These are phyloP conservation scores for Dissostichus mawsoni DNA, from an alignment of 2,113 vertebrate species.

Conservation along the genomic window DNA sequence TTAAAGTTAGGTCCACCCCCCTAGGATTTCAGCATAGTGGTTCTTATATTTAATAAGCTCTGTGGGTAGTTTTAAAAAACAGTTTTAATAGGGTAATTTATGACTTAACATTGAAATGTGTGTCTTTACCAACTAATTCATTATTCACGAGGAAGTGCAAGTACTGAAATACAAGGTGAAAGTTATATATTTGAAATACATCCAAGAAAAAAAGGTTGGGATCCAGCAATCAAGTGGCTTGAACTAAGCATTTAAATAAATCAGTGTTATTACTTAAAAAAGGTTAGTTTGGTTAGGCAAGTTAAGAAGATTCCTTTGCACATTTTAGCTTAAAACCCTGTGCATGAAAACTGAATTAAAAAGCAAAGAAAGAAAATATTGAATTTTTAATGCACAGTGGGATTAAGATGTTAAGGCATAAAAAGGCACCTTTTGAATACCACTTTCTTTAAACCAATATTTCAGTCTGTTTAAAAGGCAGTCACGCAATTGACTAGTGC, in stretches of 20 bases:
- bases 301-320: slow-evolving; percentile 12
- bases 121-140: slow-evolving; percentile 31
- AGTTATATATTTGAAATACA: slow-evolving; percentile 43
- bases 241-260: slow-evolving; percentile 19
- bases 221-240: slow-evolving; percentile 7
- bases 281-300: slow-evolving; percentile 50
- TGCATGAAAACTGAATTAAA: slow-evolving; percentile 18
- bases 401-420: slow-evolving; percentile 51
- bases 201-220: background rate
- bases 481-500: slow-evolving; percentile 22
- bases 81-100: background rate
- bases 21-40: slow-evolving; percentile 5
- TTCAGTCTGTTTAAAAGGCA: slow-evolving; percentile 43
- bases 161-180: slow-evolving; percentile 35
- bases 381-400: slow-evolving; percentile 51
- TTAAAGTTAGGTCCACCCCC: background rate
- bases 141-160: slow-evolving; percentile 49
- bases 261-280: slow-evolving; percentile 24
- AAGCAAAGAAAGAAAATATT: slow-evolving; percentile 33
- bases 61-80: slow-evolving; percentile 6
- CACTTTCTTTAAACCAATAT: slow-evolving; percentile 34
- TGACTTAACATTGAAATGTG: slow-evolving; percentile 6
- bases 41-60: slow-evolving; percentile 1
- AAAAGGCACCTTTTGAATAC: slow-evolving; percentile 71
- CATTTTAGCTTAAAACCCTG: slow-evolving; percentile 15